Percentiles rank a stretch among this genome's conserved stretches.
Conservation (phyloP, 2,888 invertebrate genomes). For the Spilarctia lutea region DNA sequence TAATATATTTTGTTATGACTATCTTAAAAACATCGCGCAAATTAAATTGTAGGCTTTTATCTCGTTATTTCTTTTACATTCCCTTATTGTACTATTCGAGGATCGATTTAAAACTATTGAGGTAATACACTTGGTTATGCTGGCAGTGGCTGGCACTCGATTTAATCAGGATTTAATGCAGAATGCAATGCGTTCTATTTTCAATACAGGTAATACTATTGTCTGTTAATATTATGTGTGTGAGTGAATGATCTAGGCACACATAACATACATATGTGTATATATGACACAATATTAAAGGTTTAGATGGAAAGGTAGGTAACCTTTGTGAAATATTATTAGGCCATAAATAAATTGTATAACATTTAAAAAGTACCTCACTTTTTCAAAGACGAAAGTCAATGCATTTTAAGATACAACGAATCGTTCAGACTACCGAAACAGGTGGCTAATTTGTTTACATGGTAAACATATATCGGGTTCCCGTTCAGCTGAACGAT, state of each 20-base stretch:
- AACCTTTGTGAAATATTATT: neutral
- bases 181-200: neutral
- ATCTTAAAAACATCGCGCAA: neutral
- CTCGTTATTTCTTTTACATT: neutral
- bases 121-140: neutral
- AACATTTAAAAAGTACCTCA: neutral
- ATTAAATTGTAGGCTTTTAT: neutral
- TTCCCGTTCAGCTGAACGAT: constrained; percentile 25
- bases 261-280: neutral
- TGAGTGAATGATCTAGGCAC: neutral
- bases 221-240: neutral
- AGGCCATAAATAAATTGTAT: neutral
- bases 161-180: neutral
- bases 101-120: neutral
- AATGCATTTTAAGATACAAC: neutral
- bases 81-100: neutral
- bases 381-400: neutral
- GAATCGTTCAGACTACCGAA: constrained; percentile 12
- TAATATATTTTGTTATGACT: constrained; percentile 2
- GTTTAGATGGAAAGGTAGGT: neutral
- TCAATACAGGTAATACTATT: neutral
- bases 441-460: constrained; percentile 33
- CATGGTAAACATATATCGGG: constrained; percentile 18
- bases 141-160: neutral
- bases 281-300: neutral